Percentiles rank a stretch among this genome's conserved stretches.
These are phyloP conservation scores for Dyspetes luteomarginatus DNA, from an alignment of 2,888 invertebrate species.

Conservation along the genomic window DNA sequence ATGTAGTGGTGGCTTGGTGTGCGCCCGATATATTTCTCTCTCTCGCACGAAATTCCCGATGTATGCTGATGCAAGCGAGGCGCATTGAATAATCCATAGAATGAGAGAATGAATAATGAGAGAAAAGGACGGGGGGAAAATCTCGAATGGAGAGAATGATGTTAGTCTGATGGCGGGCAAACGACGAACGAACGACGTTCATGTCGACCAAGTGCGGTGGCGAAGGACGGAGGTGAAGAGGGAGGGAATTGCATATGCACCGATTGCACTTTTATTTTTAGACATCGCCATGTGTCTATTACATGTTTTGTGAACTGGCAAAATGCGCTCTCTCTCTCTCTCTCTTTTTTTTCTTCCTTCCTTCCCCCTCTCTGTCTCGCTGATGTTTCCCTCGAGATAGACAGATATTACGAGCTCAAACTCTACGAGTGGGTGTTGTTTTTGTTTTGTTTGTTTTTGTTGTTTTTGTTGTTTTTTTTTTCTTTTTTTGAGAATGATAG, in stretches of 20 bases:
- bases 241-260: constrained; percentile 59
- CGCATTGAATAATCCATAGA: constrained; percentile 54
- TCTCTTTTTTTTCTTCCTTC: too few species aligned
- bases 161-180: constrained; percentile 5
- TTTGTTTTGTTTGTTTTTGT: too few species aligned
- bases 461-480: too few species aligned
- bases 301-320: constrained; percentile 62
- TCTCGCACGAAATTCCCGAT: constrained; percentile 27
- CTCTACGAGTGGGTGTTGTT: too few species aligned
- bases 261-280: constrained; percentile 70
- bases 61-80: constrained; percentile 59
- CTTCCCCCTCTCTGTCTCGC: too few species aligned
- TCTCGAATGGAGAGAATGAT: not conserved
- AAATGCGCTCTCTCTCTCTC: constrained; percentile 30
- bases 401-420: not conserved
- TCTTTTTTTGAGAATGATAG: too few species aligned
- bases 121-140: constrained; percentile 39
- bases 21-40: not conserved
- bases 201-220: constrained; percentile 37
- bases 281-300: constrained; percentile 65
- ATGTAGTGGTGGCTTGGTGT: constrained; percentile 47
- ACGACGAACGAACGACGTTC: constrained; percentile 50
- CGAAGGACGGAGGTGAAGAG: constrained; percentile 21
- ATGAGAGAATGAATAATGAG: constrained; percentile 54
- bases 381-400: too few species aligned